Conservation (phyloP, 2,113 vertebrate genomes). For the Prionailurus bengalensis region DNA sequence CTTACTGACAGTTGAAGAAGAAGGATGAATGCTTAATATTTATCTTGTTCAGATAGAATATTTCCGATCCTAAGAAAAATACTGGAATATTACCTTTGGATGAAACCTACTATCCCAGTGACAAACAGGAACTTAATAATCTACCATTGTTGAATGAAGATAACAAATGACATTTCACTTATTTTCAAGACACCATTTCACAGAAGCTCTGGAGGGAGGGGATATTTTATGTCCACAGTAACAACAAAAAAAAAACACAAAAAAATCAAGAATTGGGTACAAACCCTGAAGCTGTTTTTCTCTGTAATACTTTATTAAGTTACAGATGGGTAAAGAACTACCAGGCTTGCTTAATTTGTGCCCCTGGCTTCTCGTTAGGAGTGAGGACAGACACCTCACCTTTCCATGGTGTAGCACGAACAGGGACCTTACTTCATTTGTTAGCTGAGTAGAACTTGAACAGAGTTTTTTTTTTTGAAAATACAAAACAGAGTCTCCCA, state of each 20-base stretch:
- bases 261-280: constrained; percentile 10
- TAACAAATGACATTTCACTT: constrained; percentile 35
- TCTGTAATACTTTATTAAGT: constrained; percentile 66
- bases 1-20: constrained; percentile 26
- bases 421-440: constrained; percentile 68
- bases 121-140: background rate
- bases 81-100: background rate
- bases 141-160: constrained; percentile 17
- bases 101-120: background rate
- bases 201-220: background rate
- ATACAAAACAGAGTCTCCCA: constrained; percentile 65
- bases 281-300: constrained; percentile 31
- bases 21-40: background rate
- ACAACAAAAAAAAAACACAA: background rate
- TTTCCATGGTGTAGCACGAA: constrained; percentile 49
- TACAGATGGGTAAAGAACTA: constrained; percentile 28
- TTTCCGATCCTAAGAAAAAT: constrained; percentile 29
- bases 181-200: constrained; percentile 37
- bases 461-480: constrained; percentile 3
- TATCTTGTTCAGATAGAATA: background rate
- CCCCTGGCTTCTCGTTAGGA: constrained; percentile 51
- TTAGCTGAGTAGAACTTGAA: constrained; percentile 64
- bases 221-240: background rate
- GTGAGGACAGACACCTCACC: background rate
- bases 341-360: constrained; percentile 61